Percentiles rank a stretch among this genome's conserved stretches.
phyloP scores from a whole-genome alignment of 2,113 vertebrate genomes.

The Mus spicilegus region DNA sequence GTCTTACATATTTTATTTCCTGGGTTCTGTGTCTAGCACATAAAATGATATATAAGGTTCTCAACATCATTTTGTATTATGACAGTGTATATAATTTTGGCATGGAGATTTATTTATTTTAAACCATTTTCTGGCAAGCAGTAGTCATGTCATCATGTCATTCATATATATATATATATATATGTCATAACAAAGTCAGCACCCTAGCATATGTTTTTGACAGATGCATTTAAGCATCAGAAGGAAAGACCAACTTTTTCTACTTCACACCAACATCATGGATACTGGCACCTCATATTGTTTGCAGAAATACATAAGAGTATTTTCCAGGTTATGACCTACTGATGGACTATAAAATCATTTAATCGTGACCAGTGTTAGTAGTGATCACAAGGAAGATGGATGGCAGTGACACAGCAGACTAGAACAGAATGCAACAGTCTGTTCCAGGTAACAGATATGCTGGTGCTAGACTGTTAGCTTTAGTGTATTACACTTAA shows the following conservation, averaged over 20 bases:
- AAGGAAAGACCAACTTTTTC: background rate
- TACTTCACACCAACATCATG: background rate
- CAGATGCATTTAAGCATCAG: conserved; percentile 33
- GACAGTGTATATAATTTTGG: background rate
- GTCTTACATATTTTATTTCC: background rate
- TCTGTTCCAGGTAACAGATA: background rate
- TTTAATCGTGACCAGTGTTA: conserved; percentile 14
- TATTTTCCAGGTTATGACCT: background rate
- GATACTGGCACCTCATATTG: background rate
- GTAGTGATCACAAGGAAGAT: background rate
- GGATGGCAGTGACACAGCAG: background rate
- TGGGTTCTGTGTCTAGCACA: background rate
- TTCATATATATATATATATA: no score
- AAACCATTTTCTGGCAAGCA: conserved; percentile 33
- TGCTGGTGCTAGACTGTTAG: background rate
- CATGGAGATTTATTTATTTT: background rate
- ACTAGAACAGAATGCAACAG: background rate
- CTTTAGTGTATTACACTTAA: background rate
- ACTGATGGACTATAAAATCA: background rate
- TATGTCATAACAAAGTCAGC: conserved; percentile 9
- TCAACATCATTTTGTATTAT: background rate
- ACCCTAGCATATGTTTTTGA: conserved; percentile 3
- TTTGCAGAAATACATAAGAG: background rate
- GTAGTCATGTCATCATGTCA: background rate
- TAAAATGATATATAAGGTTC: background rate